Conservation (phyloP, 2,888 invertebrate species). For the Drosophila ezoana region DNA sequence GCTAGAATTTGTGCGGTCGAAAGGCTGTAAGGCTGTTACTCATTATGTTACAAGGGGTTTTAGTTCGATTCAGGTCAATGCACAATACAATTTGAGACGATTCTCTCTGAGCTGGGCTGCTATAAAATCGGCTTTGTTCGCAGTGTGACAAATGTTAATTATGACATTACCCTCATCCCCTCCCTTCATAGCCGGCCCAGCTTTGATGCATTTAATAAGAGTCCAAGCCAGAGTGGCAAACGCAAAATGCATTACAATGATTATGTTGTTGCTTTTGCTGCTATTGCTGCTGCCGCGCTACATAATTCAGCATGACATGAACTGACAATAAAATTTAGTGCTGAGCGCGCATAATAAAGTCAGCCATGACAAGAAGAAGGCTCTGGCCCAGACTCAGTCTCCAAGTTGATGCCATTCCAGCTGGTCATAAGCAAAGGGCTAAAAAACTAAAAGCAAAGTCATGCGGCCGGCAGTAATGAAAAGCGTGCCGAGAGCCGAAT, state of each 20-base stretch:
- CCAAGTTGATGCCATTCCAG: conserved; percentile 54
- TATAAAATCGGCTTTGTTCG: conserved; percentile 51
- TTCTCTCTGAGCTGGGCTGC: conserved; percentile 30
- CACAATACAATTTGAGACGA: conserved; percentile 64
- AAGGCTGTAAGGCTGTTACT: conserved; percentile 18
- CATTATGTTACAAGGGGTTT: conserved; percentile 21
- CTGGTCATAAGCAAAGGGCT: conserved; percentile 73
- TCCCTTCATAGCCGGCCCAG: conserved; percentile 2
- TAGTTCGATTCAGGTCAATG: conserved; percentile 70
- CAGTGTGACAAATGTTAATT: conserved; percentile 74
- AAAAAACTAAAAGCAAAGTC: conserved; percentile 78
- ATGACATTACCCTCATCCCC: conserved; percentile 37
- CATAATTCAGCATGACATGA: conserved; percentile 84
- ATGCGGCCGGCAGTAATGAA: conserved; percentile 76
- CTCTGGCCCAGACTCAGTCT: conserved; percentile 35
- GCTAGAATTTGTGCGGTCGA: conserved; percentile 63
- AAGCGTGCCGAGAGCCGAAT: conserved; percentile 69
- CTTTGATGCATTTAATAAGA: conserved; percentile 68
- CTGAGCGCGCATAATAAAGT: conserved; percentile 84
- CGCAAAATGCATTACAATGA: conserved; percentile 74
- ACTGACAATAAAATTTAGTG: conserved; percentile 85
- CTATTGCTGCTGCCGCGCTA: conserved; percentile 64
- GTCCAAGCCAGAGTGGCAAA: conserved; percentile 42
- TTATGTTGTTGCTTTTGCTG: conserved; percentile 47
- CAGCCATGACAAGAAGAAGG: conserved; percentile 53